A percentile compares a stretch with the other conserved stretches of the same genome.
Conservation (phyloP, 2,888 invertebrate genomes). For the Meteorus colon region DNA sequence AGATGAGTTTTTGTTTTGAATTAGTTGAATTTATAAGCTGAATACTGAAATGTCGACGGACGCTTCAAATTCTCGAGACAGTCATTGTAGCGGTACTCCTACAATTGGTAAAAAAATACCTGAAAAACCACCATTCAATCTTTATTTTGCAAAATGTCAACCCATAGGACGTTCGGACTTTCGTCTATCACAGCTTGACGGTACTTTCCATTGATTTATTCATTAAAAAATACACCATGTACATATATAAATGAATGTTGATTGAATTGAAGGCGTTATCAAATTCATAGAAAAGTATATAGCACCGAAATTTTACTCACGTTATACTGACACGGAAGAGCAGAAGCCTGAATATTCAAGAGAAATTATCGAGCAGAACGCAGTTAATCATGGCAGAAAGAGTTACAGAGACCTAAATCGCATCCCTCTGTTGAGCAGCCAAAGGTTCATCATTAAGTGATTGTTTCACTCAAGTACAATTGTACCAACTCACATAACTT, state of each 20-base stretch:
- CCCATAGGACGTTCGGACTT: conserved; percentile 61
- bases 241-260: neutral
- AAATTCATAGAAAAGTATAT: conserved; percentile 58
- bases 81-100: conserved; percentile 39
- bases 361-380: conserved; percentile 50
- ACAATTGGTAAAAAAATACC: conserved; percentile 44
- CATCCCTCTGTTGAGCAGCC: conserved; percentile 62
- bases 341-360: conserved; percentile 46
- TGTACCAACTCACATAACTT: neutral
- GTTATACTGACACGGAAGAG: conserved; percentile 48
- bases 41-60: conserved; percentile 49
- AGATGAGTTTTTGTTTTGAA: neutral
- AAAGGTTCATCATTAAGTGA: conserved; percentile 56
- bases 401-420: conserved; percentile 55
- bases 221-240: neutral
- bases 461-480: conserved; percentile 20
- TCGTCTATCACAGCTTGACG: conserved; percentile 55
- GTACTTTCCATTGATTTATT: conserved; percentile 49
- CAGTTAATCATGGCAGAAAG: conserved; percentile 52
- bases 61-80: conserved; percentile 50
- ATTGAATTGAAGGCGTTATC: conserved; percentile 24
- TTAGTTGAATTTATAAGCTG: conserved; percentile 25
- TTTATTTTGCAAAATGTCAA: conserved; percentile 63
- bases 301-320: conserved; percentile 65
- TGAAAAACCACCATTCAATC: conserved; percentile 64